A percentile compares a stretch with the other conserved stretches of the same genome.
Evolutionary conservation across 1,140 invertebrate genomes (phyloP).

Genomic region (Drosophila miranda): DNA sequence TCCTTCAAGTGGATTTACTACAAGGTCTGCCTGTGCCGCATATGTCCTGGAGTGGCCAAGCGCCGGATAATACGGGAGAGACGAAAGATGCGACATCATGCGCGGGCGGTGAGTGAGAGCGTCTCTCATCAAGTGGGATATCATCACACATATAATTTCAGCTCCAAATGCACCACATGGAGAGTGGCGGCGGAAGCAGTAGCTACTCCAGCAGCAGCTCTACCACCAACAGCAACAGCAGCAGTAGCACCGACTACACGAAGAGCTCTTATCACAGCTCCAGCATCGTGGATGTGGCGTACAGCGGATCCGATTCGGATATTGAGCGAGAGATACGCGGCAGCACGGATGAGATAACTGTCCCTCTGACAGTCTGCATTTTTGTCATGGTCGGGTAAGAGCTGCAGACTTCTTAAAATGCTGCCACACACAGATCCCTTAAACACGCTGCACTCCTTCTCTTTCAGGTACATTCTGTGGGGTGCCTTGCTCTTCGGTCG

Average conservation of each 20-base stretch:
- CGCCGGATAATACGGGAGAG: slow-evolving; percentile 83
- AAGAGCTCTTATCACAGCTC: slow-evolving; percentile 56
- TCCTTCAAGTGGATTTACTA: slow-evolving; percentile 98
- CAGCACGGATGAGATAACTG: slow-evolving; percentile 90
- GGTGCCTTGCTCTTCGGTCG: too few species aligned
- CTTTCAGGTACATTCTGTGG: too few species aligned
- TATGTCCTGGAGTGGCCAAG: slow-evolving; percentile 85
- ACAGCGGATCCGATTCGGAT: slow-evolving; percentile 82
- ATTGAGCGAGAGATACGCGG: slow-evolving; percentile 83
- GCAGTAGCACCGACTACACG: slow-evolving; percentile 57
- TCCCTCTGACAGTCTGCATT: slow-evolving; percentile 90
- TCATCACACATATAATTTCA: not conserved
- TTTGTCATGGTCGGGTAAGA: slow-evolving; percentile 92
- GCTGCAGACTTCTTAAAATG: too few species aligned
- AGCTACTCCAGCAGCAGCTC: slow-evolving; percentile 54
- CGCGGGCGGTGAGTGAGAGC: slow-evolving; percentile 60
- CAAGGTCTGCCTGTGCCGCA: slow-evolving; percentile 92
- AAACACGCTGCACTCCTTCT: too few species aligned
- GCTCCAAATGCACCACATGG: slow-evolving; percentile 68
- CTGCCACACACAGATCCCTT: not conserved
- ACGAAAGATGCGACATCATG: slow-evolving; percentile 65
- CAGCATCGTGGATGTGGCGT: slow-evolving; percentile 50
- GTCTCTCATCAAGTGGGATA: rapidly evolving
- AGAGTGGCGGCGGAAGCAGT: slow-evolving; percentile 54
- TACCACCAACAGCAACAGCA: slow-evolving; percentile 43